Percentiles rank a stretch among this genome's conserved stretches.
Evolutionary conservation across 2,113 vertebrate genomes (phyloP).

Genomic region (Anhinga rufa): DNA sequence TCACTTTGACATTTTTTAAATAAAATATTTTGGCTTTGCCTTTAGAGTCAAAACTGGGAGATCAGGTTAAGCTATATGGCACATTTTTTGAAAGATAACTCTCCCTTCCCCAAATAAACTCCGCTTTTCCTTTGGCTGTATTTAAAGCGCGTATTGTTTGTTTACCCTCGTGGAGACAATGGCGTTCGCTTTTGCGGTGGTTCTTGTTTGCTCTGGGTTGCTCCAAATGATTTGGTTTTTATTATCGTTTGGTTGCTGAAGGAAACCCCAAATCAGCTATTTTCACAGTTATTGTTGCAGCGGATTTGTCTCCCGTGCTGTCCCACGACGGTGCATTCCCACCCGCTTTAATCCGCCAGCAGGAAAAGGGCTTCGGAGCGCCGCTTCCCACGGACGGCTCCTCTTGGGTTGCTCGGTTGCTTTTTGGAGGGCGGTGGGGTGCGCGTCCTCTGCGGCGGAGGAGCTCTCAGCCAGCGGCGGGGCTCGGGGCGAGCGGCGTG

Average conservation of each 20-base stretch:
- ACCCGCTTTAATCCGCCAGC: neutral
- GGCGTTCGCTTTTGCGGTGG: neutral
- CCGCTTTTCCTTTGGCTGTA: neutral
- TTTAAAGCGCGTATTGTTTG: neutral
- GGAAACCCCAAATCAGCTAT: neutral
- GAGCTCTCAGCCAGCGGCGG: neutral
- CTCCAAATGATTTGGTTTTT: neutral
- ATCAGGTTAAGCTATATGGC: neutral
- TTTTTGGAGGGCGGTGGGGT: neutral
- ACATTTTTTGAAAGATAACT: neutral
- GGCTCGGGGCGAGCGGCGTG: too few relatives aligned
- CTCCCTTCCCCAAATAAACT: neutral
- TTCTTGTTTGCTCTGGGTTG: neutral
- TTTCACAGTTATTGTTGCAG: neutral
- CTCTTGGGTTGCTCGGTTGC: neutral
- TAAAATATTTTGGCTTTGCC: constrained; percentile 17
- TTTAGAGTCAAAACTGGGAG: neutral
- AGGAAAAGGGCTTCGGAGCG: rapidly evolving
- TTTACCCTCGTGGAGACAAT: neutral
- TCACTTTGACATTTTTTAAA: neutral
- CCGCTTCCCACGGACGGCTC: rapidly evolving
- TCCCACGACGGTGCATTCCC: rapidly evolving
- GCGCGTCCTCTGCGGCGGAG: rapidly evolving
- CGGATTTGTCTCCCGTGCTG: neutral
- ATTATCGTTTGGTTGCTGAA: neutral